Percentiles rank a stretch among this genome's conserved stretches.
phyloP scores from a whole-genome alignment of 1,140 invertebrate genomes.

The Berghia stephanieae region DNA sequence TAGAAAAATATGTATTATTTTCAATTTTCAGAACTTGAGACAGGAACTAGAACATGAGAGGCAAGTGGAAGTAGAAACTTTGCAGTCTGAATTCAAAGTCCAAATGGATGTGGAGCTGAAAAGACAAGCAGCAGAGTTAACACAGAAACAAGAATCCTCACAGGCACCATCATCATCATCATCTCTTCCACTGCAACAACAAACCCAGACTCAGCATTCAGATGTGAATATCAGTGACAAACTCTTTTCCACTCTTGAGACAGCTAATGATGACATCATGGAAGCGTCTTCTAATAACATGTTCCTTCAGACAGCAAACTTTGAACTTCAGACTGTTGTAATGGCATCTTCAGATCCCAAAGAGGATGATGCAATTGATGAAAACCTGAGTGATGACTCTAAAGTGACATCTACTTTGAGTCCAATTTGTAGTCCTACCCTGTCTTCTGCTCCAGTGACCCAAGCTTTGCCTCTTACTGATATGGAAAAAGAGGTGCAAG shows the following conservation, averaged over 20 bases:
- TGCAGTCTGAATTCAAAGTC: conserved; percentile 54
- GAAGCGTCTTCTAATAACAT: too few relatives aligned
- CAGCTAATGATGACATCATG: too few relatives aligned
- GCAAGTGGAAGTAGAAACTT: conserved; percentile 44
- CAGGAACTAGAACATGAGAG: conserved; percentile 51
- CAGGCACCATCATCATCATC: too few relatives aligned
- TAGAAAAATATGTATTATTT: conserved; percentile 31
- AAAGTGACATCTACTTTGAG: not conserved
- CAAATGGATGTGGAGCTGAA: conserved; percentile 53
- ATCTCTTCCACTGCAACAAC: too few relatives aligned
- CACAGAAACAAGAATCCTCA: too few relatives aligned
- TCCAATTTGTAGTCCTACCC: not conserved
- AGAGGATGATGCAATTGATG: not conserved
- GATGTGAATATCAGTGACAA: too few relatives aligned
- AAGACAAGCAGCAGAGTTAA: conserved; percentile 45
- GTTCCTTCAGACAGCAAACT: not conserved
- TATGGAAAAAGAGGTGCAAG: conserved; percentile 25
- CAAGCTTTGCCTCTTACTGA: not conserved
- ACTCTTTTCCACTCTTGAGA: too few relatives aligned
- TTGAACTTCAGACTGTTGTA: conserved; percentile 12
- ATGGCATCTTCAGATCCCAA: not conserved
- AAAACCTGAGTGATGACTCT: not conserved
- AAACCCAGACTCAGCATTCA: too few relatives aligned
- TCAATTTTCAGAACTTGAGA: conserved; percentile 8
- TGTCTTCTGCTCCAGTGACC: too few relatives aligned